Evolutionary conservation across 2,888 invertebrate genomes (phyloP), one percentile per base, ranked within the genome.

Genomic region (Eristalinus aeneus): DNA sequence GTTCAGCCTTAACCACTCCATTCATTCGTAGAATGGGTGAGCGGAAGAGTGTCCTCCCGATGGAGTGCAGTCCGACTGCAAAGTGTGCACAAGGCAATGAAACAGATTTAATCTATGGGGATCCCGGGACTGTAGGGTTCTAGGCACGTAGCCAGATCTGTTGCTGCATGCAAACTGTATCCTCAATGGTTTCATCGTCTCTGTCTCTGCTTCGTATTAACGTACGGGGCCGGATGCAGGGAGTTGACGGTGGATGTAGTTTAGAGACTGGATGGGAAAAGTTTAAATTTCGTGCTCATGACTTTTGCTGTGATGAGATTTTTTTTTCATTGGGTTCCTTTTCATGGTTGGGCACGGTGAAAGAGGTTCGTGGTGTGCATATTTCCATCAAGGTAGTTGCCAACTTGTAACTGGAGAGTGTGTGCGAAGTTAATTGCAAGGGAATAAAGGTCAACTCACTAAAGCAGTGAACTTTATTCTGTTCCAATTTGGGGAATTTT

Each of bases 121-220:
- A 16, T 46, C 46, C 16, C n/a, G n/a, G 46, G 46, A 46, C 46
- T 6, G 16, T 16, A 46, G 46, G 16, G 16, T 8, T 16, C 46
- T 16, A 46, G n/a, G 46, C 23, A 23, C 56, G 23, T 56, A 27
- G 6, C 56, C 39, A 39, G 39, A 10, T 56, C 65, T 23, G 46
- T 12, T 46, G 31, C 11, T 32, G 23, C 64, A 39, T 68, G 20
- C 31, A 63, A 54, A 71, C 56, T 56, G 6, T 16, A 72, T 67
- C 75, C 65, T 61, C 56, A 61, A 71, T 61, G 75, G 67, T 79
- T 79, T 79, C 71, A 67, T 75, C 71, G 84, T 60, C 69, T 54
- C 64, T 71, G 53, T 84, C 68, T 69, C 56, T 74, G 69, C 39
- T 73, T 46, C 65, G 73, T 31, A 64, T 69, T 53, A 63, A 69